Conservation (phyloP, 35 echinoderm and acorn worm genomes). For the Heliocidaris tuberculata region DNA sequence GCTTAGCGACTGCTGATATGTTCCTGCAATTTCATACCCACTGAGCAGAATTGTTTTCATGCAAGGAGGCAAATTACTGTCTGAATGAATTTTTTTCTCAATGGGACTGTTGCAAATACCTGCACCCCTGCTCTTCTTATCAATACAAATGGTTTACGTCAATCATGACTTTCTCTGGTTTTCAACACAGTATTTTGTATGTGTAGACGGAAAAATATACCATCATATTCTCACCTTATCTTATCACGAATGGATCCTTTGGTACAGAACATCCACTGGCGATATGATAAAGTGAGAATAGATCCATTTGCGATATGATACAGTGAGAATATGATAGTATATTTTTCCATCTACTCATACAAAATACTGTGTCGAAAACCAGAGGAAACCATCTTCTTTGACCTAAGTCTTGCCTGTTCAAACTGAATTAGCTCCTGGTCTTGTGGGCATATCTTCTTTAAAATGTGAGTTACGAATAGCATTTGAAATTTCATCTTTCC, state of each 20-base stretch:
- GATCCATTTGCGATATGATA: no score
- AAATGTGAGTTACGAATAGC: no score
- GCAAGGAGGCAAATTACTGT: background rate
- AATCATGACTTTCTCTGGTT: background rate
- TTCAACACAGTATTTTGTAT: background rate
- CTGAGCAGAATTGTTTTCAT: constrained; percentile 17
- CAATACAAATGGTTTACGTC: background rate
- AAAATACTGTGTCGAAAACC: background rate
- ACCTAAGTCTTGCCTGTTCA: no score
- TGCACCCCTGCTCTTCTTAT: background rate
- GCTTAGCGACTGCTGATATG: constrained; percentile 5
- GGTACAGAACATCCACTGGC: no score
- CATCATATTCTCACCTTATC: no score
- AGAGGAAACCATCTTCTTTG: background rate
- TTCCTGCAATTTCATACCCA: background rate
- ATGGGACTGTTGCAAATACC: background rate
- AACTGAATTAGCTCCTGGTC: no score
- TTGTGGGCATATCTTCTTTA: no score
- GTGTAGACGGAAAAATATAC: background rate
- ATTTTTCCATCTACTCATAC: background rate
- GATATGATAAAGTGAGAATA: no score
- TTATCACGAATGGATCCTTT: no score
- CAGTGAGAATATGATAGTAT: no score
- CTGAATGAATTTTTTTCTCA: background rate
- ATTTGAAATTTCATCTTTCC: no score